These are phyloP conservation scores for Venusia cambrica DNA, from an alignment of 2,888 invertebrate species.

Conservation along the genomic window DNA sequence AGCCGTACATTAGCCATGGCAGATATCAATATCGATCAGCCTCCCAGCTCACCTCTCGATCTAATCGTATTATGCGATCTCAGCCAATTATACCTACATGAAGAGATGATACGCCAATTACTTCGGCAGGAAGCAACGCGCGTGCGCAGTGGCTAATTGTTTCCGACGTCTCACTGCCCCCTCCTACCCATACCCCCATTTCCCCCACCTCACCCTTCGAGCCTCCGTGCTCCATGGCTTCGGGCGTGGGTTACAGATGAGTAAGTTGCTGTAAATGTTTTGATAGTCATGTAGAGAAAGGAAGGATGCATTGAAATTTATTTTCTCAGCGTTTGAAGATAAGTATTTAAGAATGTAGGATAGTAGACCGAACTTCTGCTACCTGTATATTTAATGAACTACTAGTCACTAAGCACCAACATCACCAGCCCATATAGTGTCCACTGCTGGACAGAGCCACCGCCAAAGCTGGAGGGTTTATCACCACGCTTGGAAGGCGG, in stretches of 20 bases:
- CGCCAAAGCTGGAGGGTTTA: no score
- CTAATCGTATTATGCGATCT: conserved; percentile 52
- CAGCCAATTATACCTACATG: conserved; percentile 69
- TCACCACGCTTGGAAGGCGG: no score
- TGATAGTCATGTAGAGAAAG: conserved; percentile 18
- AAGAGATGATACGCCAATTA: conserved; percentile 74
- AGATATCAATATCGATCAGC: no score
- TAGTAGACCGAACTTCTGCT: no score
- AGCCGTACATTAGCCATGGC: no score
- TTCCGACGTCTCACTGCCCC: conserved; percentile 50
- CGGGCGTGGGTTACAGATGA: conserved; percentile 36
- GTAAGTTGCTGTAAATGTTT: conserved; percentile 33
- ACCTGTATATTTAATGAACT: no score
- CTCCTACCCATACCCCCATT: conserved; percentile 18
- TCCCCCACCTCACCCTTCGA: conserved; percentile 23
- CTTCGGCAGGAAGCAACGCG: conserved; percentile 65
- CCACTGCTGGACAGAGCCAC: no score
- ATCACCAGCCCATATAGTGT: no score
- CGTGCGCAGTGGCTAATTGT: conserved; percentile 74
- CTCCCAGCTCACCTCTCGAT: conserved; percentile 38
- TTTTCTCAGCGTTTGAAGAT: no score
- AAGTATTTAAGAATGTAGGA: no score
- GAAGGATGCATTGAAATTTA: conserved; percentile 1
- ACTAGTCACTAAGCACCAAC: no score
- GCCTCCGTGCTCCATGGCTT: conserved; percentile 33